Conservation (phyloP, 2,888 invertebrate genomes). For the Cynaeus angustus region DNA sequence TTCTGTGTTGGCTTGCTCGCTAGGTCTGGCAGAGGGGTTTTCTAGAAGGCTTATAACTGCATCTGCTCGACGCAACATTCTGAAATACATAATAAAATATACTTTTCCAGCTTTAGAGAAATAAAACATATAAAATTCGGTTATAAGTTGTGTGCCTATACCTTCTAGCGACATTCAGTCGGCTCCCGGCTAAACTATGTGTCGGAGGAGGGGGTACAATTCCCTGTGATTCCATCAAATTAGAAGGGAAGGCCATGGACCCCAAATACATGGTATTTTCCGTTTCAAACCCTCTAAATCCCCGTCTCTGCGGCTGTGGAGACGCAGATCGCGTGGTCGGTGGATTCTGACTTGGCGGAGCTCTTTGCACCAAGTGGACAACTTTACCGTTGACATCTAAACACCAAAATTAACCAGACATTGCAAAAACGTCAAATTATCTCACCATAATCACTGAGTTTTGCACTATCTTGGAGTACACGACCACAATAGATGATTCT, state of each 20-base stretch:
- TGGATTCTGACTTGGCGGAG: slow-evolving; percentile 78
- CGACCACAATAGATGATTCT: slow-evolving; percentile 96
- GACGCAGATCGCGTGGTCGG: slow-evolving; percentile 59
- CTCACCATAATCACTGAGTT: slow-evolving; percentile 87
- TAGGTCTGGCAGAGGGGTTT: slow-evolving; percentile 64
- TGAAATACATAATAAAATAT: slow-evolving; percentile 56
- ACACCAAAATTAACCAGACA: background rate
- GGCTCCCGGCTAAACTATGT: slow-evolving; percentile 72
- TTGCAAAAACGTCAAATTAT: background rate
- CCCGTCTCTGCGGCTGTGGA: slow-evolving; percentile 62
- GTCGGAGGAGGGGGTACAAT: slow-evolving; percentile 72
- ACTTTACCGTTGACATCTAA: slow-evolving; percentile 93
- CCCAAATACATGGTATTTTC: slow-evolving; percentile 76
- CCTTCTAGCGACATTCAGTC: slow-evolving; percentile 73
- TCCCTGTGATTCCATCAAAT: slow-evolving; percentile 70
- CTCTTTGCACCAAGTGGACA: slow-evolving; percentile 91
- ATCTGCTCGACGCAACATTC: slow-evolving; percentile 73
- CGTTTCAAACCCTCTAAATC: slow-evolving; percentile 59
- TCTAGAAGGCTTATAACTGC: slow-evolving; percentile 71
- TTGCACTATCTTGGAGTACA: slow-evolving; percentile 91
- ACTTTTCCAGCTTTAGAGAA: too few species aligned
- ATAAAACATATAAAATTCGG: too few species aligned
- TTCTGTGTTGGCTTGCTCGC: slow-evolving; percentile 61
- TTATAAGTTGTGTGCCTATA: slow-evolving; percentile 42
- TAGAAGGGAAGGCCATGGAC: slow-evolving; percentile 76